Percentiles rank a stretch among this genome's conserved stretches.
phyloP scores from a whole-genome alignment of 2,888 invertebrate species.

The Ectemnius lituratus region DNA sequence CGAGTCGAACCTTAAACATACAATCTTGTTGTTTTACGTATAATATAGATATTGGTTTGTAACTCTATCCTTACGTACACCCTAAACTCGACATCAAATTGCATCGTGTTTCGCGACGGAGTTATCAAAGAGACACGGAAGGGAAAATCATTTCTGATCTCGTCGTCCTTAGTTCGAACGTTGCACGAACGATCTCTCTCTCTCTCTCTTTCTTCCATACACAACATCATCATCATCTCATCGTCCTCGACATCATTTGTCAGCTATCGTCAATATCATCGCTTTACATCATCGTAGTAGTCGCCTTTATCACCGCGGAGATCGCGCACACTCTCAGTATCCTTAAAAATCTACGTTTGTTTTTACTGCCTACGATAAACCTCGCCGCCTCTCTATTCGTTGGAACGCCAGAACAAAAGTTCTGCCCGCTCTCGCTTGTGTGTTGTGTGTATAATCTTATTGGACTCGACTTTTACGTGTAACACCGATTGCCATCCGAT shows the following conservation, averaged over 20 bases:
- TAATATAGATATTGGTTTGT: conserved; percentile 43
- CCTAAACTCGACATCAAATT: conserved; percentile 47
- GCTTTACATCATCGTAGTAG: background rate
- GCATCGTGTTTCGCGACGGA: conserved; percentile 47
- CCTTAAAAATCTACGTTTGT: conserved; percentile 36
- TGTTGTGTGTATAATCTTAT: conserved; percentile 31
- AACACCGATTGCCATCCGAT: too few species aligned
- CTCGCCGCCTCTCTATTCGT: conserved; percentile 38
- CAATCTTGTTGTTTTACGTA: conserved; percentile 45
- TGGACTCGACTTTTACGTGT: background rate
- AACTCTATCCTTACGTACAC: conserved; percentile 50
- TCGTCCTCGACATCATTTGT: conserved; percentile 14
- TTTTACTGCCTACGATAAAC: conserved; percentile 46
- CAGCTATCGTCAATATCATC: conserved; percentile 18
- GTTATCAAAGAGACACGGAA: conserved; percentile 43
- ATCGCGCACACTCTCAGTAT: conserved; percentile 57
- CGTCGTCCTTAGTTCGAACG: background rate
- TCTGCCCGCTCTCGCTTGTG: conserved; percentile 25
- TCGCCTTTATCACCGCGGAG: conserved; percentile 53
- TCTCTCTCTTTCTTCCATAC: background rate
- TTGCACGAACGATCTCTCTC: background rate
- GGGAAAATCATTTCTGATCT: too few species aligned
- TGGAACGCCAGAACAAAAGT: conserved; percentile 48
- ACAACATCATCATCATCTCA: conserved; percentile 20
- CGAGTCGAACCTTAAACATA: conserved; percentile 55